Conservation (phyloP, 2,888 invertebrate genomes). For the Ormyrus nitidulus region DNA sequence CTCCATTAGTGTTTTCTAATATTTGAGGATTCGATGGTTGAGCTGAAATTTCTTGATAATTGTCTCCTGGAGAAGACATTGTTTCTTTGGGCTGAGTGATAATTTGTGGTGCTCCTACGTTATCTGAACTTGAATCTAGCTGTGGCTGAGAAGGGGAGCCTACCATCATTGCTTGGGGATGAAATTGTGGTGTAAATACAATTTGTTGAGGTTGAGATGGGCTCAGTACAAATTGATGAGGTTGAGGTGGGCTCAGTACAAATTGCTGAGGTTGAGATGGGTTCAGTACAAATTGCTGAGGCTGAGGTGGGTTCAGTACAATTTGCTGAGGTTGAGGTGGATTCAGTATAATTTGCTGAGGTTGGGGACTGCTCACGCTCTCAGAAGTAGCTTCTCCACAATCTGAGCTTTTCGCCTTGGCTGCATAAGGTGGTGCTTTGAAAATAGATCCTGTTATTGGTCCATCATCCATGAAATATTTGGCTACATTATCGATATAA, state of each 20-base stretch:
- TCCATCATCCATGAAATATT: slow-evolving; percentile 67
- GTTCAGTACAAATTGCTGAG: not conserved
- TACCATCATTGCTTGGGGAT: no score
- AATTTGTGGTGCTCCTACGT: slow-evolving; percentile 17
- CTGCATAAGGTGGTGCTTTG: slow-evolving; percentile 32
- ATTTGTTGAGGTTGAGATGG: not conserved
- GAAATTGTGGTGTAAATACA: not conserved
- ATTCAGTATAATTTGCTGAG: slow-evolving; percentile 1
- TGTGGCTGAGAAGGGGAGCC: not conserved
- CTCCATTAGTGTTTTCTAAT: not conserved
- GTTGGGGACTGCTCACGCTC: slow-evolving; percentile 1
- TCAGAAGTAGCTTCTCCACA: slow-evolving; percentile 7
- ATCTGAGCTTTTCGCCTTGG: not conserved
- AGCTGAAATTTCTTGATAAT: no score
- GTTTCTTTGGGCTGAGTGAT: slow-evolving; percentile 45
- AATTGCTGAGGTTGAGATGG: slow-evolving; percentile 1
- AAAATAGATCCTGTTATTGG: slow-evolving; percentile 57
- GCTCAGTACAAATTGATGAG: not conserved
- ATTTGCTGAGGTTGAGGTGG: slow-evolving; percentile 7
- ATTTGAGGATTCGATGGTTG: no score
- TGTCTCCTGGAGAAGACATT: not conserved
- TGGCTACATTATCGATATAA: slow-evolving; percentile 65
- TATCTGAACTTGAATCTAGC: not conserved
- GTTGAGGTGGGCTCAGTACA: not conserved
- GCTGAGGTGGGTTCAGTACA: not conserved